Percentiles rank a stretch among this genome's conserved stretches.
These are phyloP conservation scores for Glaucidium brasilianum DNA, from an alignment of 2,113 vertebrate species.

Conservation along the genomic window DNA sequence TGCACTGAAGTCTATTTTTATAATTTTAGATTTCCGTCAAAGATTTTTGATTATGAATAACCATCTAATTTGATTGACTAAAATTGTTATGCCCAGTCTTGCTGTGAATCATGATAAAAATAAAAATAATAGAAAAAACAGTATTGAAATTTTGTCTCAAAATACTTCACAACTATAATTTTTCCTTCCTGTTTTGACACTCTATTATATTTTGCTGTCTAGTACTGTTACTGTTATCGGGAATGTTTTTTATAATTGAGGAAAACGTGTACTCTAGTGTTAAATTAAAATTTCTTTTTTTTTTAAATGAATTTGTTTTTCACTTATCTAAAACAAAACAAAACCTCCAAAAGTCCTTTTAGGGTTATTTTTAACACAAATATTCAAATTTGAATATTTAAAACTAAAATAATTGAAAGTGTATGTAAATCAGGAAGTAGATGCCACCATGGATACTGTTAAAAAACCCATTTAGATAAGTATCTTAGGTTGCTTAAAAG, in stretches of 20 bases:
- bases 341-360: fast-evolving
- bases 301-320: neutral
- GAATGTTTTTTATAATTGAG: neutral
- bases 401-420: neutral
- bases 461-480: neutral
- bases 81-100: neutral
- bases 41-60: neutral
- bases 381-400: neutral
- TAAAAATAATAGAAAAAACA: neutral
- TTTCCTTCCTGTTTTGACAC: neutral
- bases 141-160: neutral
- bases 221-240: neutral
- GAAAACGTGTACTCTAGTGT: neutral
- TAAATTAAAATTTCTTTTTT: neutral
- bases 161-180: neutral
- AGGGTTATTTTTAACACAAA: neutral
- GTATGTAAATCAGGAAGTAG: neutral
- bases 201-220: neutral
- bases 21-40: neutral
- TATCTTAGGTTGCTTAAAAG: neutral
- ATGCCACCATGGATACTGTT: neutral
- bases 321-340: neutral
- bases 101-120: neutral
- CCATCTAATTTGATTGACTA: neutral
- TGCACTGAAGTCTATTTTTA: neutral